Base-by-base conservation (phyloP, 2,888 invertebrate species). In the Pterostichus niger region DNA sequence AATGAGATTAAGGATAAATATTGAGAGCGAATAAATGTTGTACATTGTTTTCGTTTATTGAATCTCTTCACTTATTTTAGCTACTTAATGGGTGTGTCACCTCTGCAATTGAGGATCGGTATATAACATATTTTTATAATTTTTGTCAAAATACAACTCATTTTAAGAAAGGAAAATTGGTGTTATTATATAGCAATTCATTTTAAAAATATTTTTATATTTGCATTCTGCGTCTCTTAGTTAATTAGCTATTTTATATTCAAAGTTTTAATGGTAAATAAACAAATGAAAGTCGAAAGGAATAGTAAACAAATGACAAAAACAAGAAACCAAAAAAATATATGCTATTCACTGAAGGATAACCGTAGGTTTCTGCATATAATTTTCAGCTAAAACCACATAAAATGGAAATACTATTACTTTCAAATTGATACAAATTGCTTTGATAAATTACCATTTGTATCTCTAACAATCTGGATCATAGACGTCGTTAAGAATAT, bases 371-470 rank as follows among this genome's bases (percentile, higher is more conserved):
- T 64, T 64, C 24, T 64, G 35, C 64, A 64, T 64, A 35, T 64
- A 64, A 64, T 64, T 49, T 64, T 64, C 35, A 64, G 49, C 1
- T 24, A 31, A 33, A 64, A 64, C 64, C 64, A n/a, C 64, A 40
- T 13, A 33, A 11, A 64, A 64, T 35, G 33, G 3, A 35, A 24
- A 33, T 35, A 11, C n/a, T 64, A 64, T 33, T 35, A 64, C 64
- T 64, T 64, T 64, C 64, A 64, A 64, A 64, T 64, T 64, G 64
- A 35, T 64, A 64, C 64, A 64, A 64, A 64, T 64, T 64, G n/a
- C 64, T 5, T 0, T 64, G 33, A 64, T 7, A 35, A 33, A 35
- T 64, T 31, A 24, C 9, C 11, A 59, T 31, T 59, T 59, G 24
- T 56, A 10, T 24, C 56, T 17, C 4, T 40, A 40, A 6, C 9